phyloP scores from a whole-genome alignment of 2,113 vertebrate genomes.

The Anthoscopus minutus region DNA sequence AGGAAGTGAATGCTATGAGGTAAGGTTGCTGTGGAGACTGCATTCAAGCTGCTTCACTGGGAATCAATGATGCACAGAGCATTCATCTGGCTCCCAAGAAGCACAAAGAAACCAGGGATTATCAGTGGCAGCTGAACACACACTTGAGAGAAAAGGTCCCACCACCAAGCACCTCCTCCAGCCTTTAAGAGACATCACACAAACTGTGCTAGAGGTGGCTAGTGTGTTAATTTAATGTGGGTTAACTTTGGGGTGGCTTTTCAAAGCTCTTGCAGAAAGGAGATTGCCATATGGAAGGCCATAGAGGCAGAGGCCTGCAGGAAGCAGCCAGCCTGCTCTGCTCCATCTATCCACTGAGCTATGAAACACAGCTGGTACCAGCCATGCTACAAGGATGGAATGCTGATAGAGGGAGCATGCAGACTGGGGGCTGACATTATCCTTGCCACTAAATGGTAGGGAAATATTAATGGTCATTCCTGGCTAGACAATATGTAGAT shows the following conservation, averaged over 20 bases:
- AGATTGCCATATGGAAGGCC: background rate
- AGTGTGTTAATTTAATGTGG: background rate
- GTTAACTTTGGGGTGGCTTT: background rate
- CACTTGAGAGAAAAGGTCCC: background rate
- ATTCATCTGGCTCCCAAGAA: background rate
- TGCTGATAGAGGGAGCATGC: background rate
- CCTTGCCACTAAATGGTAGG: background rate
- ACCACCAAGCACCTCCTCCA: background rate
- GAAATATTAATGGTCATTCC: background rate
- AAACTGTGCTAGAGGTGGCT: background rate
- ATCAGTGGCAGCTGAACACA: background rate
- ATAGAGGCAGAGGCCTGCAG: background rate
- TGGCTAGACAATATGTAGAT: background rate
- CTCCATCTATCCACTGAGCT: background rate
- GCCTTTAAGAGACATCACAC: background rate
- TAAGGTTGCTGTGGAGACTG: background rate
- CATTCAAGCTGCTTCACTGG: background rate
- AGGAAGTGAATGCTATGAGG: constrained; percentile 11
- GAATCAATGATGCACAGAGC: constrained; percentile 11
- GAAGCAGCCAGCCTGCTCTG: background rate
- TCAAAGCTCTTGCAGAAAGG: background rate
- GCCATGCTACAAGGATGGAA: background rate
- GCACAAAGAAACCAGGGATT: background rate
- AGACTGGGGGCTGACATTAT: background rate
- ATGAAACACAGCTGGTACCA: background rate